Base-by-base conservation (phyloP, 2,113 vertebrate genomes). In the Gobiocypris rarus region DNA sequence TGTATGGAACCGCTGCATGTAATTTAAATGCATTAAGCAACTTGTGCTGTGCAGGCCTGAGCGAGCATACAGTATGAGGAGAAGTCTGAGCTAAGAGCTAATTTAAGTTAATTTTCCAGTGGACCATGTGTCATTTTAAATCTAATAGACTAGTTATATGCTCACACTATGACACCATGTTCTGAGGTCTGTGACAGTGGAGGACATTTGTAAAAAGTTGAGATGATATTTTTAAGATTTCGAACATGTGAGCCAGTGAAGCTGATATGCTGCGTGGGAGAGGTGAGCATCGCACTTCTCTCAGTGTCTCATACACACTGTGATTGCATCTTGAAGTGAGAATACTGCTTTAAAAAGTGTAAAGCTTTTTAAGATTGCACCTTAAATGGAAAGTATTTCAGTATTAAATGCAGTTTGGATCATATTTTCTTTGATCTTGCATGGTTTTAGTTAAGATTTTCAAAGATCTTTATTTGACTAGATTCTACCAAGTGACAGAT, bases 231-330 rank as follows among this genome's bases (percentile, higher is more conserved):
- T 76, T 41, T 75, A 82, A 54, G 31, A 80, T 38, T n/a, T 59
- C 10, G 59, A 22, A 14, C 38, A 31, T 19, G 41, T 5, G 45
- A 78, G 69, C 48, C 65, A 63, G 74, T 67, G 65, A 84, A 56
- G 61, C 26, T 54, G 24, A 11, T 56, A n/a, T 24, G 31, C n/a
- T 52, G 52, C n/a, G 86, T 87, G 80, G 84, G 81, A 74, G 75
- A 67, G 24, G 19, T 22, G 52, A 61, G n/a, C 31, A 67, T 83
- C 70, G 63, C 82, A 63, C 70, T 38, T 73, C 43, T 63, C 43
- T 31, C 69, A 77, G 11, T 58, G 9, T 58, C 31, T 61, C n/a
- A 45, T 11, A 22, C n/a, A 73, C 11, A 48, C 11, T 26, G 13
- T n/a, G 41, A 45, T 45, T 48, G 41, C 41, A 45, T 24, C 41